Conservation (phyloP, 1,140 invertebrate species). For the Metopolophium dirhodum region DNA sequence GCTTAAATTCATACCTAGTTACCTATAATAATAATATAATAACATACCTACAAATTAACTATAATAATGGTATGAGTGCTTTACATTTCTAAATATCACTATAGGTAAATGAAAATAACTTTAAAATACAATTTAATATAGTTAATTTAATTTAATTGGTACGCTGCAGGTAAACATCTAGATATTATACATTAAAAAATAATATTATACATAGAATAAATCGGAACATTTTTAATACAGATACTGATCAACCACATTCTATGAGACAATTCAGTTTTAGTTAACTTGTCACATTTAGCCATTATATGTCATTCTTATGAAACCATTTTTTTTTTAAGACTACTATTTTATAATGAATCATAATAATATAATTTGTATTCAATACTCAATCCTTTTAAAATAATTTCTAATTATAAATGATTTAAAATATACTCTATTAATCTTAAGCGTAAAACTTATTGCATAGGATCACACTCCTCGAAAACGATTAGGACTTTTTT, state of each 20-base stretch:
- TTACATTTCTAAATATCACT: not conserved
- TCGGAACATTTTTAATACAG: not conserved
- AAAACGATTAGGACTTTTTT: constrained; percentile 6
- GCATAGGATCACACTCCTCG: not conserved
- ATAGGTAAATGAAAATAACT: not conserved
- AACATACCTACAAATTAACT: not conserved
- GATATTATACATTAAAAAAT: not conserved
- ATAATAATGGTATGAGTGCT: not conserved
- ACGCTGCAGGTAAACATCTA: not conserved
- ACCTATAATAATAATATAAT: not conserved
- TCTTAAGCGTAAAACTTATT: not conserved
- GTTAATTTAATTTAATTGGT: not conserved
- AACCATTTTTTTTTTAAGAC: not conserved
- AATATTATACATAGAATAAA: not conserved
- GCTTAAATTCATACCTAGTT: not conserved
- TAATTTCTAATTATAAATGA: not conserved
- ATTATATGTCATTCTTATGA: not conserved
- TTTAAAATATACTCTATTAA: not conserved
- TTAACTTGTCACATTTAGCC: not conserved
- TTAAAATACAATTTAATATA: not conserved
- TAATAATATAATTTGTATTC: not conserved
- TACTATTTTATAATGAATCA: not conserved
- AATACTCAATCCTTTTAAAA: not conserved
- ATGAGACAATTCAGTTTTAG: not conserved
- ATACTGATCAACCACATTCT: not conserved